These are phyloP conservation scores for Leptocoma aspasia DNA, from an alignment of 2,113 vertebrate species.

Conservation along the genomic window DNA sequence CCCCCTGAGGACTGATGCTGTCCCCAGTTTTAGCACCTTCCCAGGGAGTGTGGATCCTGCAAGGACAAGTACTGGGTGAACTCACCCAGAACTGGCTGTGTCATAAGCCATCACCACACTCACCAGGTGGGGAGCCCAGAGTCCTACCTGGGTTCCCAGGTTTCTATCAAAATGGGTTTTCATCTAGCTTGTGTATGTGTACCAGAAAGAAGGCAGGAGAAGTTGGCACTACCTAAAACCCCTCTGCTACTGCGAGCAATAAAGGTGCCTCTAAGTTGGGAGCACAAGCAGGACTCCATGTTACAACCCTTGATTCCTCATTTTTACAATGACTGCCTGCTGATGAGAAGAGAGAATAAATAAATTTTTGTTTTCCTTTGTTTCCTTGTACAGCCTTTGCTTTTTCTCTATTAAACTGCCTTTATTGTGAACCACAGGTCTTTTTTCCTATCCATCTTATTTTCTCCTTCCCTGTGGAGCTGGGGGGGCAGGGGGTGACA, in stretches of 20 bases:
- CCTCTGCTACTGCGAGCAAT: not conserved
- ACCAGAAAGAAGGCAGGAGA: not conserved
- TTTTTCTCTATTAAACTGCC: not conserved
- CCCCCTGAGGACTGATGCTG: not conserved
- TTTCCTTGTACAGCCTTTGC: not conserved
- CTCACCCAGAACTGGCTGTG: not conserved
- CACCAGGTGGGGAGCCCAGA: not conserved
- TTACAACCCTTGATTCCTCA: not conserved
- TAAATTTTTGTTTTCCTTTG: not conserved
- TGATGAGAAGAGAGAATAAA: not conserved
- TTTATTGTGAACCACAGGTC: not conserved
- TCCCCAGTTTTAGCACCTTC: not conserved
- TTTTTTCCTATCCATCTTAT: not conserved
- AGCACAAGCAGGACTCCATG: not conserved
- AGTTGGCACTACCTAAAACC: not conserved
- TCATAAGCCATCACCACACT: not conserved
- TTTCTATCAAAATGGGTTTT: not conserved
- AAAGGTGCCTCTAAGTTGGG: not conserved
- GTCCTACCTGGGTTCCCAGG: not conserved
- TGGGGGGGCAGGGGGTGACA: too few species aligned
- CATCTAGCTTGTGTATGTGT: not conserved
- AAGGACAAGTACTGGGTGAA: not conserved
- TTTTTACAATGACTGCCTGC: not conserved
- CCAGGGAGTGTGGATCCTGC: not conserved
- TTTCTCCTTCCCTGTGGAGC: not conserved